A percentile compares a stretch with the other conserved stretches of the same genome.
These are phyloP conservation scores for Origma solitaria DNA, from an alignment of 2,113 vertebrate genomes.

Conservation along the genomic window DNA sequence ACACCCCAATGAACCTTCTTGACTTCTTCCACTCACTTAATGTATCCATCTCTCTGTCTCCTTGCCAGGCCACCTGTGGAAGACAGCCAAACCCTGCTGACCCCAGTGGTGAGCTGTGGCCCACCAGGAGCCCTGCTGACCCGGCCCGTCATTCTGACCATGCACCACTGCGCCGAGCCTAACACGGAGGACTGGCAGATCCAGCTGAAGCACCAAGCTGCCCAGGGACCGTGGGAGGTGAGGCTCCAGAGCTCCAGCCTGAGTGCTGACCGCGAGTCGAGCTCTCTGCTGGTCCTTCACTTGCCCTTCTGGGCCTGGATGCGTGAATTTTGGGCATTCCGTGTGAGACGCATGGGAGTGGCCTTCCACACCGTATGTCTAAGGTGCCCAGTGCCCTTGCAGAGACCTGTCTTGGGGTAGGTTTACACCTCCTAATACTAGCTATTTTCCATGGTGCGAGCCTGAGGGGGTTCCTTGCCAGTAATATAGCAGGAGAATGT, in stretches of 20 bases:
- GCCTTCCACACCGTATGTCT: not conserved
- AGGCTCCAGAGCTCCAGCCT: conserved; percentile 18
- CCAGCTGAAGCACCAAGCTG: conserved; percentile 86
- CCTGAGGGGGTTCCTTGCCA: not conserved
- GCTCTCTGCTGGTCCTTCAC: not conserved
- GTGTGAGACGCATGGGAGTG: fast-evolving
- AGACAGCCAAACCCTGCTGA: conserved; percentile 89
- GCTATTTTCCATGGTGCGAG: not conserved
- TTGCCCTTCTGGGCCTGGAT: not conserved
- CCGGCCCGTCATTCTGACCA: conserved; percentile 86
- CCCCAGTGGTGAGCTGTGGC: conserved; percentile 93
- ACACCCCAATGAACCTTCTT: not conserved
- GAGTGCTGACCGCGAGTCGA: not conserved
- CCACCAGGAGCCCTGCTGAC: conserved; percentile 89
- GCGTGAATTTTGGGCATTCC: not conserved
- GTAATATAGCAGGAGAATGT: not conserved
- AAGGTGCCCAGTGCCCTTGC: not conserved
- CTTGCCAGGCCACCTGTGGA: conserved; percentile 83
- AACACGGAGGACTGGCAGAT: conserved; percentile 91
- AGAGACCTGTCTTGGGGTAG: not conserved
- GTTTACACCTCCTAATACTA: not conserved
- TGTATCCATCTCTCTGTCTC: not conserved
- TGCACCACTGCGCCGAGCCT: conserved; percentile 88
- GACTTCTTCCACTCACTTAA: not conserved
- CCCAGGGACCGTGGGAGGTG: conserved; percentile 93